Conservation (phyloP, 2,113 vertebrate species). For the Archilochus colubris region DNA sequence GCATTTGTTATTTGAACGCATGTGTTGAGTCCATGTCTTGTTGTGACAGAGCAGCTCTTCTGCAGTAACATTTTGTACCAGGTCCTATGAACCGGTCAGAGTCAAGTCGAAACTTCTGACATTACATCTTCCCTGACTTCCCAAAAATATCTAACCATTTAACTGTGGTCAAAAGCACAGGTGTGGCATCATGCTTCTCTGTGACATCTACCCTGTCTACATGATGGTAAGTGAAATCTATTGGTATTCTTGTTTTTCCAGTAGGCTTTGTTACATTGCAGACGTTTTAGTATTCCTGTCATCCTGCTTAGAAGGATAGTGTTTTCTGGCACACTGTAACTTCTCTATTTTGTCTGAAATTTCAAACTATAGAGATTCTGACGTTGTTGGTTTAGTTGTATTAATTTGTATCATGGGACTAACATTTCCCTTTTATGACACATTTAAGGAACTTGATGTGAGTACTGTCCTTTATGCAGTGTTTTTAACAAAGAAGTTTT, state of each 20-base stretch:
- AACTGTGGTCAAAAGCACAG: neutral
- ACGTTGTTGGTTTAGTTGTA: neutral
- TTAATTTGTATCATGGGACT: neutral
- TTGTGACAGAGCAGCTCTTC: neutral
- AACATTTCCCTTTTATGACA: neutral
- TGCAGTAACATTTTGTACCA: neutral
- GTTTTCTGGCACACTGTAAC: neutral
- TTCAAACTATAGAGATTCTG: neutral
- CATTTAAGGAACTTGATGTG: neutral
- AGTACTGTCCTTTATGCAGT: neutral
- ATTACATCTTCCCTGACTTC: rapidly evolving
- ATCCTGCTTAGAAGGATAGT: neutral
- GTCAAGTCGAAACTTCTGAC: neutral
- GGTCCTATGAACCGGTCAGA: neutral
- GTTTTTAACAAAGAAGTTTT: neutral
- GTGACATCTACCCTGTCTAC: rapidly evolving
- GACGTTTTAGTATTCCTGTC: neutral
- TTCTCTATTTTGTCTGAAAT: neutral
- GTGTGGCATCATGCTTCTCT: neutral
- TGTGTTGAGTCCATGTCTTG: neutral
- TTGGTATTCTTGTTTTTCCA: neutral
- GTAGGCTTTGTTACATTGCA: neutral
- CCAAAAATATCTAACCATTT: neutral
- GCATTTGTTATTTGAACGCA: neutral
- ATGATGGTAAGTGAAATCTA: neutral